Conservation (phyloP, 2,888 invertebrate genomes). For the Tiliacea aurago region DNA sequence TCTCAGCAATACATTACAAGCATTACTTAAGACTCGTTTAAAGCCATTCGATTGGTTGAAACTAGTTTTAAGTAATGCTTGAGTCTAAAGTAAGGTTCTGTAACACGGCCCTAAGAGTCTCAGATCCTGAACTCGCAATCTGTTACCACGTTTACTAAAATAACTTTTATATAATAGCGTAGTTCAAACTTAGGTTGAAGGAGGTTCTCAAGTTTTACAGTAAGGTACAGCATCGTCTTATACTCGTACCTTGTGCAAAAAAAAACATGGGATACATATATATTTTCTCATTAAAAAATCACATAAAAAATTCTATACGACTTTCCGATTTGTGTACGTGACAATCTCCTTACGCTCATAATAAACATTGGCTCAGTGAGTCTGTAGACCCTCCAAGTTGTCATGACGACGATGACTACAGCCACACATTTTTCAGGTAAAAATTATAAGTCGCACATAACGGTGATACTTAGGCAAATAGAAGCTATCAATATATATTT, state of each 20-base stretch:
- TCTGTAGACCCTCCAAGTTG: slow-evolving; percentile 23
- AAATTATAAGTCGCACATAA: slow-evolving; percentile 55
- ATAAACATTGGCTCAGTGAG: slow-evolving; percentile 44
- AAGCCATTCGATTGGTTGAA: too few relatives aligned
- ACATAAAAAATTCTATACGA: not conserved
- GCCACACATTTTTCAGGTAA: slow-evolving; percentile 24
- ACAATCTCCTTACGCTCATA: slow-evolving; percentile 20
- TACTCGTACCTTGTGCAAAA: not conserved
- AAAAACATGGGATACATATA: slow-evolving; percentile 1
- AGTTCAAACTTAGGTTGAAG: slow-evolving; percentile 36
- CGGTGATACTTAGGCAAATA: slow-evolving; percentile 50
- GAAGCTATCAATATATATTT: slow-evolving; percentile 41
- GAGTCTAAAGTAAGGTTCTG: too few relatives aligned
- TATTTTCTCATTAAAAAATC: slow-evolving; percentile 26
- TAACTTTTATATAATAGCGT: slow-evolving; percentile 43
- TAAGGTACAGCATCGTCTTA: slow-evolving; percentile 11
- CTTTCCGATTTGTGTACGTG: slow-evolving; percentile 22
- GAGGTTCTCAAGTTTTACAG: slow-evolving; percentile 30
- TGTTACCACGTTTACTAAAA: slow-evolving; percentile 38
- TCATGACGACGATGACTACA: slow-evolving; percentile 25
- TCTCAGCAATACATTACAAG: slow-evolving; percentile 24
- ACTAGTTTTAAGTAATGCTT: too few relatives aligned
- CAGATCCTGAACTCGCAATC: slow-evolving; percentile 30
- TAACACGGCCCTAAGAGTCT: slow-evolving; percentile 15
- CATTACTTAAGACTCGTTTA: too few relatives aligned